Evolutionary conservation across 2,113 vertebrate genomes (phyloP).

Genomic region (Lophochroa leadbeateri): DNA sequence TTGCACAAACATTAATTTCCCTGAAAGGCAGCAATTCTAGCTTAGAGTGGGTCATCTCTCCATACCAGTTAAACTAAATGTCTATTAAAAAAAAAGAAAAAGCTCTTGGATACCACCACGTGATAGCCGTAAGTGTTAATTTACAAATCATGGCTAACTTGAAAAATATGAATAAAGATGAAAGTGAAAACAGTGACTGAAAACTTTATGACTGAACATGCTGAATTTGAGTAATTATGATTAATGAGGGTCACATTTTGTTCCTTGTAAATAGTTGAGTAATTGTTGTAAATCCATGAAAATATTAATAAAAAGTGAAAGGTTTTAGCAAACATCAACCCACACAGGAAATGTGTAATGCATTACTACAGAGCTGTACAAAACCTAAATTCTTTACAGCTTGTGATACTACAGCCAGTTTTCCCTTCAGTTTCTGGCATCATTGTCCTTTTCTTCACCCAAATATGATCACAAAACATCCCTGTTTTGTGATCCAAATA

Average conservation of each 20-base stretch:
- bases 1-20: background rate
- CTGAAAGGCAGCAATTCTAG: background rate
- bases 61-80: background rate
- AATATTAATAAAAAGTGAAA: constrained; percentile 45
- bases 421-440: background rate
- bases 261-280: constrained; percentile 54
- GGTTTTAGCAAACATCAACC: constrained; percentile 23
- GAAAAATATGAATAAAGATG: constrained; percentile 46
- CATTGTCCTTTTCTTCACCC: background rate
- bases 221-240: constrained; percentile 32
- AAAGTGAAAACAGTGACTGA: constrained; percentile 44
- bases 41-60: background rate
- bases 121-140: constrained; percentile 18
- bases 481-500: background rate
- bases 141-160: constrained; percentile 37
- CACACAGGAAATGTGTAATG: background rate
- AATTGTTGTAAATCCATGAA: constrained; percentile 46
- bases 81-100: background rate
- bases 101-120: background rate
- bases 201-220: constrained; percentile 40
- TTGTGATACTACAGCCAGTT: background rate
- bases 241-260: constrained; percentile 40
- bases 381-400: background rate
- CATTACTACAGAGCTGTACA: background rate
- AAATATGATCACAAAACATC: background rate